phyloP scores from a whole-genome alignment of 1,140 invertebrate species.

The Nasonia giraulti region DNA sequence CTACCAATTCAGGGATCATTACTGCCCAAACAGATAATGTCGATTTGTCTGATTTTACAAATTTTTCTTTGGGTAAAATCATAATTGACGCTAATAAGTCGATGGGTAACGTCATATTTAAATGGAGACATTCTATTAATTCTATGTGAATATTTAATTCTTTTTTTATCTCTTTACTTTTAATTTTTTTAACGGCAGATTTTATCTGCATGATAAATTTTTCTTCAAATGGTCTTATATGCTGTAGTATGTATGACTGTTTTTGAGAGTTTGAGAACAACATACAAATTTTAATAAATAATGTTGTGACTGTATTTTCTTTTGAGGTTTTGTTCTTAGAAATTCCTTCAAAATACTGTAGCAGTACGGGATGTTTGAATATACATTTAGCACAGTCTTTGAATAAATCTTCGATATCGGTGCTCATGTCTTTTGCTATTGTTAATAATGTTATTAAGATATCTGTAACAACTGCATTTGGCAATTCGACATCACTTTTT shows the following conservation, averaged over 20 bases:
- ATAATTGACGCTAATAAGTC: slow-evolving; percentile 58
- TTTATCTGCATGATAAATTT: slow-evolving; percentile 62
- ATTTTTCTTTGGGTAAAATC: slow-evolving; percentile 55
- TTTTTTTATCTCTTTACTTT: slow-evolving; percentile 15
- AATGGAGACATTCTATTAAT: slow-evolving; percentile 60
- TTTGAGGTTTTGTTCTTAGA: slow-evolving; percentile 64
- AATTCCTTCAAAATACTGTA: slow-evolving; percentile 75
- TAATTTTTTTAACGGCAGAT: slow-evolving; percentile 53
- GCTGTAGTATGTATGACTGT: slow-evolving; percentile 29
- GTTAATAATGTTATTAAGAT: slow-evolving; percentile 61
- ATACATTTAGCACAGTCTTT: slow-evolving; percentile 63
- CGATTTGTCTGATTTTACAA: slow-evolving; percentile 55
- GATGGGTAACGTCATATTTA: slow-evolving; percentile 51
- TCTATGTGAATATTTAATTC: slow-evolving; percentile 42
- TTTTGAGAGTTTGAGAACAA: slow-evolving; percentile 52
- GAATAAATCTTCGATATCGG: slow-evolving; percentile 4
- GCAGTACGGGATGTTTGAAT: slow-evolving; percentile 74
- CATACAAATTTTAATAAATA: slow-evolving; percentile 68
- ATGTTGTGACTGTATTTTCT: slow-evolving; percentile 69
- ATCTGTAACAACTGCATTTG: slow-evolving; percentile 53
- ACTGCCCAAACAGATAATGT: slow-evolving; percentile 62
- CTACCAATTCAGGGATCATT: slow-evolving; percentile 62
- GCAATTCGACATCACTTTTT: slow-evolving; percentile 49
- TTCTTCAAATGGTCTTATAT: slow-evolving; percentile 61
- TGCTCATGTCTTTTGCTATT: slow-evolving; percentile 51